phyloP scores from a whole-genome alignment of 64 coral and sea anemone genomes.

The Dendrophyllia cribrosa region DNA sequence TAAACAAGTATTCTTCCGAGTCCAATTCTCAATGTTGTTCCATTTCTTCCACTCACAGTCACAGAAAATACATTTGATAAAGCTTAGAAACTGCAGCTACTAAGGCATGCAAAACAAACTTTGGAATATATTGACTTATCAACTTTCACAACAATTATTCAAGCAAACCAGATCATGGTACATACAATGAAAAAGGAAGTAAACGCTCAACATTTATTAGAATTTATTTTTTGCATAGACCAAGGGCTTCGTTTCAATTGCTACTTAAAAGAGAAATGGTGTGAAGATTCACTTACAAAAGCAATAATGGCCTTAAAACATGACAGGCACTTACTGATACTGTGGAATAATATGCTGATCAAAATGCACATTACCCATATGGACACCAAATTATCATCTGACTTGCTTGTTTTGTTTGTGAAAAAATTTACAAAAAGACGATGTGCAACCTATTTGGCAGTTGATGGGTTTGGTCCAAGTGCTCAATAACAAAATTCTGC shows the following conservation, averaged over 20 bases:
- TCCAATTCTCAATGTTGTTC: too few relatives aligned
- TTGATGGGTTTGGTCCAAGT: constrained; percentile 41
- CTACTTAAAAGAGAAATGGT: not conserved
- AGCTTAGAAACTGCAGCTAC: too few relatives aligned
- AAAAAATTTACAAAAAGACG: constrained; percentile 28
- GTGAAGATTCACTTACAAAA: not conserved
- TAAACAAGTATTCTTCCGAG: too few relatives aligned
- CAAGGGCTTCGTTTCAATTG: not conserved
- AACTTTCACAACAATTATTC: constrained; percentile 46
- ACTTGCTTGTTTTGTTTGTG: constrained; percentile 19
- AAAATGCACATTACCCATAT: constrained; percentile 6
- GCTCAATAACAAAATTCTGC: constrained; percentile 31
- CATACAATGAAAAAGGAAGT: constrained; percentile 46
- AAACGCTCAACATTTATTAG: constrained; percentile 21
- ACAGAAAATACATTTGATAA: too few relatives aligned
- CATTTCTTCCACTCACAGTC: too few relatives aligned
- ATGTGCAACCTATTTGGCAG: constrained; percentile 39
- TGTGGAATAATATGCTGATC: constrained; percentile 4
- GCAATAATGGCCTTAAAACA: not conserved
- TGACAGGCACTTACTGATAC: not conserved
- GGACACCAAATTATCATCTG: not conserved
- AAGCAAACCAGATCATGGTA: constrained; percentile 53
- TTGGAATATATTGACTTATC: constrained; percentile 45
- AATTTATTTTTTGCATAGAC: constrained; percentile 38
- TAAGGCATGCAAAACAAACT: constrained; percentile 46